Conservation (phyloP, 2,113 vertebrate species). For the Grus americana region DNA sequence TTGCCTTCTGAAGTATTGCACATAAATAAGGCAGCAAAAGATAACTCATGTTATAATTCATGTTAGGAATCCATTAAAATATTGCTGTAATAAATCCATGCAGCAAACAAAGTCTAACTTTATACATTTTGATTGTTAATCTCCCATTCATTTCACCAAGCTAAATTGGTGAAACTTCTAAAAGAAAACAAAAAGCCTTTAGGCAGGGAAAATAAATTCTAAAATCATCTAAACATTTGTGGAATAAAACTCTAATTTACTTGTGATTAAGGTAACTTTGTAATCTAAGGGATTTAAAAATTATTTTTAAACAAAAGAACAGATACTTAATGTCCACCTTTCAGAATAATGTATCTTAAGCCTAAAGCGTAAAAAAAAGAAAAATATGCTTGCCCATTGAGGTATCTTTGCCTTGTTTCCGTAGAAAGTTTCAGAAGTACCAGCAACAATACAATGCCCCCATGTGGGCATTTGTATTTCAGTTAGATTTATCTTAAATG, state of each 20-base stretch:
- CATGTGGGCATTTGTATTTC: conserved; percentile 36
- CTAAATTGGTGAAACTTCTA: not conserved
- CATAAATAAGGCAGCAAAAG: not conserved
- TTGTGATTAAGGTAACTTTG: not conserved
- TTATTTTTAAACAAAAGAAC: not conserved
- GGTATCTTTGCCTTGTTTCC: not conserved
- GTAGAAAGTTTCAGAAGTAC: conserved; percentile 4
- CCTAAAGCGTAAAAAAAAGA: not conserved
- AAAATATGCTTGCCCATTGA: not conserved
- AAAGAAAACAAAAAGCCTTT: not conserved
- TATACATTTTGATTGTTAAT: not conserved
- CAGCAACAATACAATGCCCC: conserved; percentile 51
- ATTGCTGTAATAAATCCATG: not conserved
- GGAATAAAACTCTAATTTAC: not conserved
- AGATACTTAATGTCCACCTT: not conserved
- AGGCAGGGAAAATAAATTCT: not conserved
- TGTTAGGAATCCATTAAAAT: not conserved
- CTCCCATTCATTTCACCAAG: not conserved
- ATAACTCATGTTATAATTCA: not conserved
- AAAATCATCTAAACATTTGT: not conserved
- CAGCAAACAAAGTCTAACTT: not conserved
- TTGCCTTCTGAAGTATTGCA: not conserved
- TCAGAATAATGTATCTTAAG: not conserved
- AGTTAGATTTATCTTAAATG: not conserved
- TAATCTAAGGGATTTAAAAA: not conserved